phyloP scores from a whole-genome alignment of 2,888 invertebrate genomes.

The Malthinus seriepunctatus region DNA sequence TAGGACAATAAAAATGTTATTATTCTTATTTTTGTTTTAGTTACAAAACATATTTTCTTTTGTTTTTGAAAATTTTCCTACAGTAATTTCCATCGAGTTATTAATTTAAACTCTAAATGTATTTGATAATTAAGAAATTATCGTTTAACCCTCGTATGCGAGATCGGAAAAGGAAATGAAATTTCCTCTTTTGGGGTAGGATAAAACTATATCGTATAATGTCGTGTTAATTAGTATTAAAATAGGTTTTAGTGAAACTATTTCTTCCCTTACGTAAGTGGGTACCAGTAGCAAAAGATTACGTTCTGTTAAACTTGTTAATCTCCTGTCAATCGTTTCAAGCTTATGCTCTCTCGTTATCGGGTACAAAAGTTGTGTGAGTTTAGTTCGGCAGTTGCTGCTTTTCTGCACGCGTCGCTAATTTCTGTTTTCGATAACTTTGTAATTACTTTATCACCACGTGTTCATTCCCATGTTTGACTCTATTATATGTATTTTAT shows the following conservation, averaged over 20 bases:
- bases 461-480: slow-evolving; percentile 42
- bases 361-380: slow-evolving; percentile 21
- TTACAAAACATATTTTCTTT: no score
- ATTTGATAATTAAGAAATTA: no score
- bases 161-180: no score
- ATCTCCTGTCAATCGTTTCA: slow-evolving; percentile 23
- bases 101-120: no score
- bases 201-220: no score
- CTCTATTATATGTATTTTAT: slow-evolving; percentile 11
- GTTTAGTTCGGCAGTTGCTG: slow-evolving; percentile 14
- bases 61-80: no score
- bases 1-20: no score
- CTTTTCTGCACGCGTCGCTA: slow-evolving; percentile 36
- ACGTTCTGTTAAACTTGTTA: slow-evolving; percentile 20
- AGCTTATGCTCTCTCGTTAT: slow-evolving; percentile 20
- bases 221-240: not conserved
- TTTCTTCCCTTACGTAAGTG: slow-evolving; percentile 7
- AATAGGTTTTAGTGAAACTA: not conserved
- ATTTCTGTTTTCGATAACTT: slow-evolving; percentile 46
- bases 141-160: no score
- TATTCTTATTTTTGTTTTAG: no score
- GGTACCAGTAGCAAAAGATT: slow-evolving; percentile 21
- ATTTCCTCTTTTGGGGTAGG: no score
- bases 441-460: slow-evolving; percentile 47
- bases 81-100: no score